phyloP scores from a whole-genome alignment of 2,888 invertebrate genomes.

The Trichogramma dendrolimi region DNA sequence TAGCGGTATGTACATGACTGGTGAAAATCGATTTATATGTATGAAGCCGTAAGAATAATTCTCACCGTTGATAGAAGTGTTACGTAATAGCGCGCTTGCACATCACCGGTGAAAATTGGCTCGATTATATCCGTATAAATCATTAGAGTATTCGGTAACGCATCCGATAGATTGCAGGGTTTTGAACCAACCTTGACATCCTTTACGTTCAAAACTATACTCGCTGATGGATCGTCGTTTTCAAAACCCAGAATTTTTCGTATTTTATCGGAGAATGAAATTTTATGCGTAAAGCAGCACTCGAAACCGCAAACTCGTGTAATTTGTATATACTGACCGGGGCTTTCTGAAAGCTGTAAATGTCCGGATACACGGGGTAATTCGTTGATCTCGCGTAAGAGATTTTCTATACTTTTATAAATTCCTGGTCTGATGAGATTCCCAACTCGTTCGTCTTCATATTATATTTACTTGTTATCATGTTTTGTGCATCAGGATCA shows the following conservation, averaged over 20 bases:
- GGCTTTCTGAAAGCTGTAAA: too few species aligned
- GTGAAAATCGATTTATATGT: slow-evolving; percentile 11
- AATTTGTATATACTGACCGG: too few species aligned
- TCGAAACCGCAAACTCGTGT: too few species aligned
- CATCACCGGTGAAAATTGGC: slow-evolving; percentile 17
- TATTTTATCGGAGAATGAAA: neutral
- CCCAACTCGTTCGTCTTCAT: too few species aligned
- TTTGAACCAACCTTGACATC: neutral
- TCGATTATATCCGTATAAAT: slow-evolving; percentile 8
- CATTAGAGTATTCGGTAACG: slow-evolving; percentile 11
- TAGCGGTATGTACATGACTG: slow-evolving; percentile 18
- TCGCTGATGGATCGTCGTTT: neutral
- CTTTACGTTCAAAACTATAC: neutral
- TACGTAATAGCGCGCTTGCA: slow-evolving; percentile 11
- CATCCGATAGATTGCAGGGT: neutral
- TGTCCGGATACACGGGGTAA: too few species aligned
- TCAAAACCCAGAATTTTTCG: neutral
- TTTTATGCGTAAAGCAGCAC: too few species aligned
- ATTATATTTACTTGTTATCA: too few species aligned
- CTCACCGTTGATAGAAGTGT: slow-evolving; percentile 6
- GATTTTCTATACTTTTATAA: too few species aligned
- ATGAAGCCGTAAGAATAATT: slow-evolving; percentile 14
- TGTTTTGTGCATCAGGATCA: too few species aligned
- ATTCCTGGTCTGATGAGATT: too few species aligned
- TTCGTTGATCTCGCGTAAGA: too few species aligned